Conservation (phyloP, 37 sponge, comb jelly and placozoan genomes). For the Diacarnus erythraeanus region DNA sequence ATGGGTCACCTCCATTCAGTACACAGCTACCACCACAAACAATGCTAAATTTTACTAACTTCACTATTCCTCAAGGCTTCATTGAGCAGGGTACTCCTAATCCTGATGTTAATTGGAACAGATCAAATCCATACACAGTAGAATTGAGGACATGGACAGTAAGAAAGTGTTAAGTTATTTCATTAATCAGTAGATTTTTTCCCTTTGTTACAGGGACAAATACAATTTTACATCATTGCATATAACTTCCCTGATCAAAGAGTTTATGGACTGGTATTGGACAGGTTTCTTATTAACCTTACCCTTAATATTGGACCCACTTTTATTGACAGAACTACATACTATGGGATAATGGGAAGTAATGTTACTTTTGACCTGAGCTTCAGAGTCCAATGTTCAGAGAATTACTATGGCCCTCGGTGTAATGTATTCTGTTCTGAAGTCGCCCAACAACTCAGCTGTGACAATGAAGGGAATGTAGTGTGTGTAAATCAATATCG, state of each 20-base stretch:
- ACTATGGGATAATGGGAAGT: not conserved
- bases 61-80: no score
- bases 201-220: not conserved
- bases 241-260: not conserved
- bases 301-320: not conserved
- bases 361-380: not conserved
- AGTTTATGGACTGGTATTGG: not conserved
- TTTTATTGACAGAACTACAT: not conserved
- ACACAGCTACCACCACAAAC: no score
- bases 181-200: not conserved
- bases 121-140: not conserved
- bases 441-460: not conserved
- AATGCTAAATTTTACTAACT: no score
- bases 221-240: not conserved
- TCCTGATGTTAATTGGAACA: not conserved
- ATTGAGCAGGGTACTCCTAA: no score
- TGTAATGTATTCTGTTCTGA: not conserved
- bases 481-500: not conserved
- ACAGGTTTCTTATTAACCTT: not conserved
- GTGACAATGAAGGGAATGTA: not conserved
- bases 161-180: not conserved
- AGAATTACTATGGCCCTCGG: not conserved
- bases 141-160: not conserved
- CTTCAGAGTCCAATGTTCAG: slow-evolving; percentile 5
- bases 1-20: no score